Conservation (phyloP, 2,113 vertebrate species). For the Protomyctophum bolini region DNA sequence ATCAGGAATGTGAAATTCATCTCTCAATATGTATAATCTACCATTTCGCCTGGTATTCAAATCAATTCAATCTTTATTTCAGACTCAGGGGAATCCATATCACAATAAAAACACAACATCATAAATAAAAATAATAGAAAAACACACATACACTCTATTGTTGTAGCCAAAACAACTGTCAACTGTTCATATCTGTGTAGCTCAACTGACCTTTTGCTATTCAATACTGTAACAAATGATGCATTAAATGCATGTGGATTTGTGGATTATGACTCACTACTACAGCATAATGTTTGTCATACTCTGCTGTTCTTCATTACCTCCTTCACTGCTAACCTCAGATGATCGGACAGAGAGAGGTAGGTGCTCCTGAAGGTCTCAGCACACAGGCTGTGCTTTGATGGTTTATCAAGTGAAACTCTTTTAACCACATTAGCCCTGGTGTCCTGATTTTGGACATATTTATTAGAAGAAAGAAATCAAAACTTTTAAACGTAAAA, state of each 20-base stretch:
- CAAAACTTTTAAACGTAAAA: too few species aligned
- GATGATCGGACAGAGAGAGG: conserved; percentile 91
- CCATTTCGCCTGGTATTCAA: conserved; percentile 33
- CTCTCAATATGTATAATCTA: conserved; percentile 15
- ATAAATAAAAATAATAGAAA: too few species aligned
- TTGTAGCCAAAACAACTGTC: background rate
- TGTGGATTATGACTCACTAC: too few species aligned
- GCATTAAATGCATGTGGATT: background rate
- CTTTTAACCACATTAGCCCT: background rate
- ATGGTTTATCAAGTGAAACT: background rate
- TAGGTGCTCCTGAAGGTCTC: conserved; percentile 67
- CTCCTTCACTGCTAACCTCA: conserved; percentile 84
- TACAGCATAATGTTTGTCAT: background rate
- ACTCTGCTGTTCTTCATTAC: conserved; percentile 57
- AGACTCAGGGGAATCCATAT: too few species aligned
- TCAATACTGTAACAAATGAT: background rate
- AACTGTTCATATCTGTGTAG: background rate
- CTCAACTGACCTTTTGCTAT: background rate
- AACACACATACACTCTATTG: too few species aligned
- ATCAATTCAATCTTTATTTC: conserved; percentile 14
- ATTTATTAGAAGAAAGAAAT: too few species aligned
- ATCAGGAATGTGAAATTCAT: conserved; percentile 41
- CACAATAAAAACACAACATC: background rate
- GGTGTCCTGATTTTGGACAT: too few species aligned
- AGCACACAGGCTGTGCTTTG: conserved; percentile 8